Evolutionary conservation across 2,113 vertebrate species (phyloP).

Genomic region (Mugil cephalus): DNA sequence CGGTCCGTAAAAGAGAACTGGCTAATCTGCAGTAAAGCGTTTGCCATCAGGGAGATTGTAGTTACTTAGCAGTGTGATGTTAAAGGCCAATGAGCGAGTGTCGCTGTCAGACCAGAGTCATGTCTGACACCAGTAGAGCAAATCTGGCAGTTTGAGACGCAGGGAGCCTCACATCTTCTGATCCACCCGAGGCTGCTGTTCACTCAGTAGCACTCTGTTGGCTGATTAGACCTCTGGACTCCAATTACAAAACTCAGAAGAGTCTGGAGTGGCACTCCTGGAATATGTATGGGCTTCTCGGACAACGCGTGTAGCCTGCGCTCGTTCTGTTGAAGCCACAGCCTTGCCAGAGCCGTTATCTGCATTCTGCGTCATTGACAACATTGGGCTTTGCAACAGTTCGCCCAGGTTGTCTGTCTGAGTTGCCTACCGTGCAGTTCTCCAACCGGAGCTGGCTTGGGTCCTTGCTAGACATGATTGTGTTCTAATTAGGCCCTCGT

Average conservation of each 20-base stretch:
- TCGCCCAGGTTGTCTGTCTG: constrained; percentile 49
- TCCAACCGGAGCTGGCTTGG: constrained; percentile 23
- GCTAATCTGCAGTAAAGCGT: constrained; percentile 62
- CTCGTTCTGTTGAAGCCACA: constrained; percentile 31
- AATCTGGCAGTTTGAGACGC: constrained; percentile 65
- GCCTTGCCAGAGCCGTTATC: constrained; percentile 37
- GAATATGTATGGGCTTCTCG: constrained; percentile 9
- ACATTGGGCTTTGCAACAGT: constrained; percentile 22
- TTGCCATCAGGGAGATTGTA: constrained; percentile 68
- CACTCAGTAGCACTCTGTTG: constrained; percentile 44
- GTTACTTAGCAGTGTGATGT: constrained; percentile 62
- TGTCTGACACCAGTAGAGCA: constrained; percentile 70
- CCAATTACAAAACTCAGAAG: constrained; percentile 18
- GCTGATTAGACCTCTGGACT: constrained; percentile 49
- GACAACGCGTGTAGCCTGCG: constrained; percentile 13
- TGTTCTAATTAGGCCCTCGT: constrained; percentile 65
- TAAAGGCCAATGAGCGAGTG: constrained; percentile 62
- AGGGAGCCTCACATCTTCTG: constrained; percentile 52
- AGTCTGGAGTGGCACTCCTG: not conserved
- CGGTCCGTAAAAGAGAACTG: constrained; percentile 40
- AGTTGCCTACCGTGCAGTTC: constrained; percentile 58
- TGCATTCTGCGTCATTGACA: constrained; percentile 24
- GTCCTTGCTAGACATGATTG: constrained; percentile 55
- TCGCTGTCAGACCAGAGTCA: constrained; percentile 69
- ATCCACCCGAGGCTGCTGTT: constrained; percentile 55